Conservation (phyloP, 2,797 vertebrate species). For the Sylvia borin region DNA sequence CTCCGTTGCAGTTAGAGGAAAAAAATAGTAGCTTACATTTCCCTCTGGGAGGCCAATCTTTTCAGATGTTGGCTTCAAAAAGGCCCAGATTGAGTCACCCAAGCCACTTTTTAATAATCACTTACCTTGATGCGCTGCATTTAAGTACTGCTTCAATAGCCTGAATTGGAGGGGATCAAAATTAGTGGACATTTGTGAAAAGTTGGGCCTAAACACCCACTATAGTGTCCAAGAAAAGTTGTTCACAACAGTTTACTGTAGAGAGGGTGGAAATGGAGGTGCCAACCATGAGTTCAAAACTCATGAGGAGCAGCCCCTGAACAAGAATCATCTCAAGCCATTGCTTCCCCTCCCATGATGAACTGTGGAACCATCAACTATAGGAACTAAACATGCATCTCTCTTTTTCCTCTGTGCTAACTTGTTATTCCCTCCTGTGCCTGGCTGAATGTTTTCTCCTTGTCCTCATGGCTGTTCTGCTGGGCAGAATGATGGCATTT, state of each 20-base stretch:
- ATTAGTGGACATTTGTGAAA: background rate
- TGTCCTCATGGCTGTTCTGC: background rate
- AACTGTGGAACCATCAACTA: background rate
- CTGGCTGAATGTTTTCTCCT: background rate
- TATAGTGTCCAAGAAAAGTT: background rate
- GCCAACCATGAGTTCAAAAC: background rate
- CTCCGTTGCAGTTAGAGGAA: background rate
- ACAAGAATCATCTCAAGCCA: background rate
- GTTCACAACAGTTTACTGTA: background rate
- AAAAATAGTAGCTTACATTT: background rate
- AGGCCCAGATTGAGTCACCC: background rate
- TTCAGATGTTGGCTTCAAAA: background rate
- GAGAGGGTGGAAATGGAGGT: background rate
- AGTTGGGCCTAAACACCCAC: background rate
- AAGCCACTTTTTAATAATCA: background rate
- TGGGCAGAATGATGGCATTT: background rate
- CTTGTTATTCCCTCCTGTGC: background rate
- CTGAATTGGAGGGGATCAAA: background rate
- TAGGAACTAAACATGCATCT: background rate
- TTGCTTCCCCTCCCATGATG: background rate
- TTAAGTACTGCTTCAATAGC: background rate
- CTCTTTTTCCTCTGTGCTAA: background rate
- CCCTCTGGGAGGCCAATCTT: background rate
- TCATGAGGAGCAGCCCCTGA: background rate
- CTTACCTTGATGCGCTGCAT: background rate